Evolutionary conservation across 2,888 invertebrate species (phyloP).

Genomic region (Hylaea fasciaria): DNA sequence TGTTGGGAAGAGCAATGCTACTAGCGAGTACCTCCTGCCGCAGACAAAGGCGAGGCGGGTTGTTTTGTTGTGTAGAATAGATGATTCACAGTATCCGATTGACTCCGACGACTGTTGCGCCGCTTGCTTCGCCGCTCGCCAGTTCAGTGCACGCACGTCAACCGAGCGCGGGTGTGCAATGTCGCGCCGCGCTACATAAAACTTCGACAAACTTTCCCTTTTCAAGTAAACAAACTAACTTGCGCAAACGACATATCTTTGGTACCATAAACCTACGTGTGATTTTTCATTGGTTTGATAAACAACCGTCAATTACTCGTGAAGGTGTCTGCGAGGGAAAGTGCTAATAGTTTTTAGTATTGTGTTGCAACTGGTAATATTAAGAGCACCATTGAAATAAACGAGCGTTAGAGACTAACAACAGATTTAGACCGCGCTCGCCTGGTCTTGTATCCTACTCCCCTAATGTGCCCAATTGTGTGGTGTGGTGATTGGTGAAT

Average conservation of each 20-base stretch:
- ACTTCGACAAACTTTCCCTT: constrained; percentile 30
- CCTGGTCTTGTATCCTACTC: not conserved
- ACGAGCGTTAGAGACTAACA: constrained; percentile 14
- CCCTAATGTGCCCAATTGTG: constrained; percentile 8
- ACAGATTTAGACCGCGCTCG: constrained; percentile 10
- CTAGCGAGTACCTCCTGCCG: not conserved
- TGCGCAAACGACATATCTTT: constrained; percentile 8
- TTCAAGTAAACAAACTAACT: constrained; percentile 23
- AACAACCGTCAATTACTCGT: not conserved
- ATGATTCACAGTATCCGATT: constrained; percentile 18
- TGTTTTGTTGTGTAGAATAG: constrained; percentile 17
- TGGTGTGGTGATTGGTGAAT: not conserved
- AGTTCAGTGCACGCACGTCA: constrained; percentile 21
- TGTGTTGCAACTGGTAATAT: constrained; percentile 12
- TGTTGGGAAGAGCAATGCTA: constrained; percentile 28
- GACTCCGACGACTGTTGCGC: not conserved
- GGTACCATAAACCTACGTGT: constrained; percentile 6
- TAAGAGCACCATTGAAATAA: constrained; percentile 15
- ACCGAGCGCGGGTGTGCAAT: constrained; percentile 6
- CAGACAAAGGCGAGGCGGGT: constrained; percentile 23
- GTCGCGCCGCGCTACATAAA: constrained; percentile 7
- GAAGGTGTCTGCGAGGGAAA: not conserved
- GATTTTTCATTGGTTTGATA: not conserved
- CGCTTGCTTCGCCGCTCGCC: not conserved
- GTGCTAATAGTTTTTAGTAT: not conserved